Evolutionary conservation across 2,113 vertebrate species (phyloP).

Genomic region (Tympanuchus pallidicinctus): DNA sequence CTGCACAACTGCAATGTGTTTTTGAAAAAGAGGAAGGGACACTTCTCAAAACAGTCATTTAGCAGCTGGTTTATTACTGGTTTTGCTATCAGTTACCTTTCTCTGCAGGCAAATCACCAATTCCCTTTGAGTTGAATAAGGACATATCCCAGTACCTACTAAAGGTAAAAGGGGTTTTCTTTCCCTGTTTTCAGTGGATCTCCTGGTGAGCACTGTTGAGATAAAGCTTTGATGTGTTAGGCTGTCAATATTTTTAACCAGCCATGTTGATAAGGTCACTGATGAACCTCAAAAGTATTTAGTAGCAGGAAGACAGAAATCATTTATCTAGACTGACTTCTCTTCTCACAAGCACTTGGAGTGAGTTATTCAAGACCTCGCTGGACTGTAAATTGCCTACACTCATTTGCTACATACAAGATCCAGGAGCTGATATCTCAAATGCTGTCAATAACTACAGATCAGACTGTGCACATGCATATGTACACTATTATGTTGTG

Average conservation of each 20-base stretch:
- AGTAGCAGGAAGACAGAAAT: neutral
- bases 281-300: neutral
- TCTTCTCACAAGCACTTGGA: neutral
- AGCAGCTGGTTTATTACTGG: neutral
- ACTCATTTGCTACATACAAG: neutral
- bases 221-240: neutral
- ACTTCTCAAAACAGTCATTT: neutral
- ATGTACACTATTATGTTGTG: neutral
- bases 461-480: rapidly evolving
- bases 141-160: neutral
- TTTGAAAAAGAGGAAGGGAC: neutral
- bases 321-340: neutral
- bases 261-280: neutral
- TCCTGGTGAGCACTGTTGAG: neutral
- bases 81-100: neutral
- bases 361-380: neutral
- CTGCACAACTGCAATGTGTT: neutral
- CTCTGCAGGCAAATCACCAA: neutral
- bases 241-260: neutral
- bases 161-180: neutral
- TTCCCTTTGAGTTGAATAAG: neutral
- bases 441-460: neutral
- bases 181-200: neutral
- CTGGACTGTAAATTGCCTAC: neutral
- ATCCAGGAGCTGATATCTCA: neutral